Percentiles rank a stretch among this genome's conserved stretches.
These are phyloP conservation scores for Lota lota DNA, from an alignment of 2,113 vertebrate species.

Conservation along the genomic window DNA sequence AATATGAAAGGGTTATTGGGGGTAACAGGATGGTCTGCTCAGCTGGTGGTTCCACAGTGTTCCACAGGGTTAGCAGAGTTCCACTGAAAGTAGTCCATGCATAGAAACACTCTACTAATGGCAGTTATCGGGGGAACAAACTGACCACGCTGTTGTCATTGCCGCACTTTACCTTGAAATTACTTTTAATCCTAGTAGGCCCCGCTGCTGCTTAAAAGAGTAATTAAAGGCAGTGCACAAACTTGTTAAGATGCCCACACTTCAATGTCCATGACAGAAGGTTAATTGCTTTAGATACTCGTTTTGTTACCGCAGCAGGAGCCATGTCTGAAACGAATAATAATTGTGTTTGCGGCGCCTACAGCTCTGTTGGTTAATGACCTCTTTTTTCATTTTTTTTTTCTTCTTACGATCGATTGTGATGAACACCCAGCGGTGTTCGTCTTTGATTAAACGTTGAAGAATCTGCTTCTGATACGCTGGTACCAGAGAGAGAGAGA, in stretches of 20 bases:
- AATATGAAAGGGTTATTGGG: too few species aligned
- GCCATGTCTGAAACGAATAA: conserved; percentile 47
- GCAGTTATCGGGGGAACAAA: conserved; percentile 17
- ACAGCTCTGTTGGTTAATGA: conserved; percentile 26
- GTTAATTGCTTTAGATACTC: conserved; percentile 62
- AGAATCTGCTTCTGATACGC: neutral
- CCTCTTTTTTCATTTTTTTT: neutral
- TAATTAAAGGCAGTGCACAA: conserved; percentile 58
- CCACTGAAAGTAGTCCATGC: neutral
- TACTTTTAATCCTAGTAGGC: conserved; percentile 47
- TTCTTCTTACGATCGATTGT: conserved; percentile 12
- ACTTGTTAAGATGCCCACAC: conserved; percentile 38
- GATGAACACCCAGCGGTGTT: conserved; percentile 4
- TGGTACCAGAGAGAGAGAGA: neutral
- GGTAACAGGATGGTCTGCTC: too few species aligned
- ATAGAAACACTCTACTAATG: conserved; percentile 4
- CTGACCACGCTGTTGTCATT: neutral
- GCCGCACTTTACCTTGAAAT: conserved; percentile 33
- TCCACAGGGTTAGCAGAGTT: too few species aligned
- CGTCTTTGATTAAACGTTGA: conserved; percentile 5
- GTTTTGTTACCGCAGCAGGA: conserved; percentile 22
- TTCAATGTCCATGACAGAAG: conserved; percentile 45
- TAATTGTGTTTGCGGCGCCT: conserved; percentile 40
- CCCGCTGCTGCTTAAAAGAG: conserved; percentile 29
- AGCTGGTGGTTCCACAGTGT: too few species aligned